Conservation (phyloP, 2,113 vertebrate species). For the Phodopus roborovskii region DNA sequence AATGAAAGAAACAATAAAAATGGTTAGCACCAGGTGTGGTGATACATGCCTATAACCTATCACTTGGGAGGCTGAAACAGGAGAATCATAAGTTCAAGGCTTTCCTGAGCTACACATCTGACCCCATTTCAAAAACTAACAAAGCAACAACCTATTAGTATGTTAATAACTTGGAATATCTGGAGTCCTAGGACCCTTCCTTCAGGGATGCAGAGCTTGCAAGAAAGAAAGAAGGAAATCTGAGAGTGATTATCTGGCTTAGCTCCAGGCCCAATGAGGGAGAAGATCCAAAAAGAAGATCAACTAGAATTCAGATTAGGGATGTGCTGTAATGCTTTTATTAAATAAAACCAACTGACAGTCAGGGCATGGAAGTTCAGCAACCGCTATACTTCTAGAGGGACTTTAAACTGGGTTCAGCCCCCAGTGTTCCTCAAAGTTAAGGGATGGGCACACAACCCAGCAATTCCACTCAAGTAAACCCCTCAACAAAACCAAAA, state of each 20-base stretch:
- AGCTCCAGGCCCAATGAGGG: neutral
- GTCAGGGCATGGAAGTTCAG: neutral
- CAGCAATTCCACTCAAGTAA: neutral
- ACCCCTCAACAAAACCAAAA: neutral
- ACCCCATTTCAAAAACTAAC: neutral
- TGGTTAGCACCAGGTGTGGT: neutral
- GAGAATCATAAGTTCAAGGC: neutral
- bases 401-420: neutral
- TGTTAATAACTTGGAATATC: neutral
- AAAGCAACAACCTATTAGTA: neutral
- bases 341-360: neutral
- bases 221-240: neutral
- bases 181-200: neutral
- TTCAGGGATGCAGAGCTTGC: neutral
- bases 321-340: neutral
- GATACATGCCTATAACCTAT: neutral
- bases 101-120: neutral
- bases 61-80: neutral
- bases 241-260: neutral
- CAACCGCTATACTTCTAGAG: neutral
- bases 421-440: neutral
- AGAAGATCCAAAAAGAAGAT: neutral
- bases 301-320: neutral
- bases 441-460: neutral
- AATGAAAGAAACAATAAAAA: slow-evolving; percentile 27